Conservation (phyloP, 2,113 vertebrate species). For the Phylloscopus whistleri region DNA sequence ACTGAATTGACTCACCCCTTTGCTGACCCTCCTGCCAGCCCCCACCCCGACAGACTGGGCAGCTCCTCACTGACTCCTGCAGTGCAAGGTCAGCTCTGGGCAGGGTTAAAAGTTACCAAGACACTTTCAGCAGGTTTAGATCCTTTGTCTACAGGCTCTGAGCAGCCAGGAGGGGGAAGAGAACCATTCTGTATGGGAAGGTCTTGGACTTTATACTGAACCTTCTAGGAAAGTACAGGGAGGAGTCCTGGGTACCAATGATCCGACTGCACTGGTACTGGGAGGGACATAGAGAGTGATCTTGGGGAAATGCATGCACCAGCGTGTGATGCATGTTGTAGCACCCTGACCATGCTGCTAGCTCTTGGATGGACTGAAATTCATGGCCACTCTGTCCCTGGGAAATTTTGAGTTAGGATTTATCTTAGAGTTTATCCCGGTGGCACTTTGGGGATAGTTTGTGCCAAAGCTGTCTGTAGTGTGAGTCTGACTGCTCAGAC, state of each 20-base stretch:
- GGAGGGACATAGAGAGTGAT: not conserved
- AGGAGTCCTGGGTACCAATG: not conserved
- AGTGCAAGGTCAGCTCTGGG: not conserved
- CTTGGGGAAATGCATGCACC: not conserved
- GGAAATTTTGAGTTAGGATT: not conserved
- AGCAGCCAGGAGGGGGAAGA: not conserved
- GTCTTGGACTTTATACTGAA: not conserved
- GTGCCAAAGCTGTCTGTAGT: not conserved
- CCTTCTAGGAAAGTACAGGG: not conserved
- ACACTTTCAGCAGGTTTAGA: not conserved
- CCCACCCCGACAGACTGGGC: not conserved
- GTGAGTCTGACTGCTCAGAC: not conserved
- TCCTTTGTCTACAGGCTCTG: not conserved
- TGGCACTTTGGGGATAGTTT: not conserved
- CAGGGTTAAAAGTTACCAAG: not conserved
- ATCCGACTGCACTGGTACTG: rapidly evolving
- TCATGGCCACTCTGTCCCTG: not conserved
- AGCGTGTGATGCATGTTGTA: not conserved
- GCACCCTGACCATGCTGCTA: not conserved
- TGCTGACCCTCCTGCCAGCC: not conserved
- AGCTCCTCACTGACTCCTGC: not conserved
- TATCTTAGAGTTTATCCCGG: not conserved
- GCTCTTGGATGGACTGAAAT: not conserved
- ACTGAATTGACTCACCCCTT: not conserved
- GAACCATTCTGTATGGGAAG: not conserved